Evolutionary conservation across 2,113 vertebrate species (phyloP), one percentile per base, ranked within the genome.

Genomic region (Tachysurus fulvidraco): DNA sequence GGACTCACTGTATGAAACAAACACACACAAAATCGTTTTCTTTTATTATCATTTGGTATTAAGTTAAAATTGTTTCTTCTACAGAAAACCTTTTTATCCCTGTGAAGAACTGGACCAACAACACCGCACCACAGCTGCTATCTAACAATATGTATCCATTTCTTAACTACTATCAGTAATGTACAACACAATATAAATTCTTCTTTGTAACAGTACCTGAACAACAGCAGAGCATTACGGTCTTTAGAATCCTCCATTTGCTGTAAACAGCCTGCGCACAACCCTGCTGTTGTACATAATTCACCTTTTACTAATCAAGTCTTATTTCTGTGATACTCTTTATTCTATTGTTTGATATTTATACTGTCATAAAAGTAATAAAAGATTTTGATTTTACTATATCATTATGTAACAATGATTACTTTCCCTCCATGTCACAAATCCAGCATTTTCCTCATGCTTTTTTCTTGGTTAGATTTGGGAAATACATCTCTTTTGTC

Each of bases 301-400:
- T 46, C 30, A 28, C 0, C 78, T 19, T 91, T 91, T 89, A 90
- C 67, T 76, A 76, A 59, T 41, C 36, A 90, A 94, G 93, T 95
- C 93, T 93, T 94, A 94, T 93, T 30, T 85, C 12, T 52, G 84
- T 80, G 67, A 81, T 52, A 85, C 44, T 79, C 44, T 87, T 88
- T 55, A 87, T 88, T 85, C 21, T 67, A 50, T 88, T 59, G 85
- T 54, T 19, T 86, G 60, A 86, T 64, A 80, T 81, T 86, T 83
- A 77, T 84, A 85, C 74, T n/a, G 60, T 14, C 73, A 83, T 86
- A 85, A 59, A 41, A 73, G 11, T 44, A 0, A 4, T 69, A 12
- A 64, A 59, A 44, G 11, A 86, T 83, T 59, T 62, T 52, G 21
- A 54, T 67, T 91, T 83, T 41, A 81, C 19, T 41, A 64, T 86